Evolutionary conservation across 2,888 invertebrate species (phyloP).

Genomic region (Leptinotarsa juncta): DNA sequence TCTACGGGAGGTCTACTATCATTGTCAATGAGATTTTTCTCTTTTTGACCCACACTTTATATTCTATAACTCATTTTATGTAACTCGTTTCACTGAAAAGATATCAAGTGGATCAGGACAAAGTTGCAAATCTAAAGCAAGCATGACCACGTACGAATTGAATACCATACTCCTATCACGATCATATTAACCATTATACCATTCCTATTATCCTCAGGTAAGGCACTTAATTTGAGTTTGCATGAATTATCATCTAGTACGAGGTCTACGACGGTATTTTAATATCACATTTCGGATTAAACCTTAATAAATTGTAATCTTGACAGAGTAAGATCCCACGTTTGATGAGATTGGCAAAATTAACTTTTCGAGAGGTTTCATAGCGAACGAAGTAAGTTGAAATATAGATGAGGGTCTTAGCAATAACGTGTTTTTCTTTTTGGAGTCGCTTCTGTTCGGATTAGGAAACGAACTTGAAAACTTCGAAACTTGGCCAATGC

Average conservation of each 20-base stretch:
- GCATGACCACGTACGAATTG: neutral
- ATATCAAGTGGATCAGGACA: too few relatives aligned
- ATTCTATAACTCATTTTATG: too few relatives aligned
- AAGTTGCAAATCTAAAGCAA: neutral
- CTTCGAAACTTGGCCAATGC: constrained; percentile 3
- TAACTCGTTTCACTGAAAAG: too few relatives aligned
- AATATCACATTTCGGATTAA: constrained; percentile 29
- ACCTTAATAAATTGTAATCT: constrained; percentile 30
- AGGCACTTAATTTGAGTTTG: constrained; percentile 28
- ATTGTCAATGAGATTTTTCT: too few relatives aligned
- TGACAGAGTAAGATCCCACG: constrained; percentile 16
- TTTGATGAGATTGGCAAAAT: constrained; percentile 34
- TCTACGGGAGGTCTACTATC: too few relatives aligned
- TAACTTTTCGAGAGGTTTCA: constrained; percentile 31
- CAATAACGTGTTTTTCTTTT: constrained; percentile 13
- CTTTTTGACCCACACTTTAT: too few relatives aligned
- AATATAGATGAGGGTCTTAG: constrained; percentile 16
- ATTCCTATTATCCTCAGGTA: constrained; percentile 29
- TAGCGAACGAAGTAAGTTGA: constrained; percentile 8
- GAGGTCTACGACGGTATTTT: constrained; percentile 21
- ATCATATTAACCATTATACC: constrained; percentile 13
- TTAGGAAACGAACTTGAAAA: constrained; percentile 14
- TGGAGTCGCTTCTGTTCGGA: neutral
- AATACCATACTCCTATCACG: neutral
- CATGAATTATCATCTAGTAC: constrained; percentile 26